A percentile compares a stretch with the other conserved stretches of the same genome.
These are phyloP conservation scores for Mionectes olivaceus DNA, from an alignment of 2,797 vertebrate species.

Conservation along the genomic window DNA sequence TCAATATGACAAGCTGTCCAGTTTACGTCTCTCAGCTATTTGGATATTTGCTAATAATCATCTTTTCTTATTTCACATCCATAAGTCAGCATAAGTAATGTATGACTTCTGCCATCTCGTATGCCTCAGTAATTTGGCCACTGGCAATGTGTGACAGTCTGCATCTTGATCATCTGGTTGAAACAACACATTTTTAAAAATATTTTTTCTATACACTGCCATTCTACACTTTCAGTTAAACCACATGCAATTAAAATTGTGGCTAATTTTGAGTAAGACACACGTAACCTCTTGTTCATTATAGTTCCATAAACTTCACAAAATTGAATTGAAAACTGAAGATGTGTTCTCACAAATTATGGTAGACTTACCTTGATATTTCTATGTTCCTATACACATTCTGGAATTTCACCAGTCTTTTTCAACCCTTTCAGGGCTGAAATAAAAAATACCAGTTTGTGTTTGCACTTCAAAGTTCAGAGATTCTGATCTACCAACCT, in stretches of 20 bases:
- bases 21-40: background rate
- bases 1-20: background rate
- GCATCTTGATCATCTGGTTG: background rate
- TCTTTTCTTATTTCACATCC: background rate
- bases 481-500: background rate
- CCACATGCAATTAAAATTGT: background rate
- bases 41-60: slow-evolving; percentile 14
- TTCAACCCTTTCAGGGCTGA: background rate
- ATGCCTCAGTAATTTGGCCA: background rate
- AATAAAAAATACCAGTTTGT: background rate
- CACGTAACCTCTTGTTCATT: background rate
- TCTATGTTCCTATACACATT: background rate
- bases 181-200: background rate
- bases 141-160: background rate
- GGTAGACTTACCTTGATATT: background rate
- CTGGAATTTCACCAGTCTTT: background rate
- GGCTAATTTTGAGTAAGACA: background rate
- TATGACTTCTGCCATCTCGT: background rate
- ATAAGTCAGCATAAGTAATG: background rate
- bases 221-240: background rate
- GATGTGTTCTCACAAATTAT: background rate
- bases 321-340: background rate
- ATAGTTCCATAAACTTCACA: background rate
- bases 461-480: background rate
- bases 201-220: background rate